Base-by-base conservation (phyloP, 2,797 vertebrate genomes). In the Telmatherina bonti region DNA sequence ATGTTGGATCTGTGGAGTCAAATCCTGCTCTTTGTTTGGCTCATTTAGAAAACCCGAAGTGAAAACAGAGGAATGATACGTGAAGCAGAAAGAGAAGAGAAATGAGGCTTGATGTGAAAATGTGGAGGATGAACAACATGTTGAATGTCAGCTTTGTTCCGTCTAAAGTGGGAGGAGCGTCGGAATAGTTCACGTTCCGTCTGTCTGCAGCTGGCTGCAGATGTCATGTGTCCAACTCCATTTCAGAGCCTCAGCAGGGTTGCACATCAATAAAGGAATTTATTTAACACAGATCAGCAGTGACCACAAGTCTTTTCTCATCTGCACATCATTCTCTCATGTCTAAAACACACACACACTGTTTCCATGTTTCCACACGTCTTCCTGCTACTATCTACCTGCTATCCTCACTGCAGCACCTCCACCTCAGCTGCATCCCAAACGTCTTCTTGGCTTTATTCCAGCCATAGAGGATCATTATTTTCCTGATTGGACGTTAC, bases 101-200 rank as follows among this genome's bases (percentile, higher is more conserved):
- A 58, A 63, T 16, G 54, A 54, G 56, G 72, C 58, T 62, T 72
- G 29, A 57, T 61, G 31, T 69, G 63, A 70, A 70, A 67, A 81
- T 84, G 78, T 74, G 67, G 22, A 57, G 60, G 67, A 75, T 72
- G 38, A 55, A 67, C 55, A 67, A 75, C 68, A 20, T 45, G 63
- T 52, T 91, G 82, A 93, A 92, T 88, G 84, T 74, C 65, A 76
- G 72, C 88, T 88, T 91, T 91, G 89, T 91, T 87, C 76, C 74
- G 12, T 38, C 59, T 35, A 65, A 33, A 77, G 49, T 62, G 55
- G 74, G 74, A 81, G 71, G 68, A 29, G 54, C 24, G 63, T 75
- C 64, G 72, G 74, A 85, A 91, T 81, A 78, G 58, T 70, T 84
- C 63, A 67, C 80, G 87, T 85, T 76, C 36, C 63, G 63, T 76